phyloP scores from a whole-genome alignment of 2,113 vertebrate genomes.

The Corythornis cristatus region DNA sequence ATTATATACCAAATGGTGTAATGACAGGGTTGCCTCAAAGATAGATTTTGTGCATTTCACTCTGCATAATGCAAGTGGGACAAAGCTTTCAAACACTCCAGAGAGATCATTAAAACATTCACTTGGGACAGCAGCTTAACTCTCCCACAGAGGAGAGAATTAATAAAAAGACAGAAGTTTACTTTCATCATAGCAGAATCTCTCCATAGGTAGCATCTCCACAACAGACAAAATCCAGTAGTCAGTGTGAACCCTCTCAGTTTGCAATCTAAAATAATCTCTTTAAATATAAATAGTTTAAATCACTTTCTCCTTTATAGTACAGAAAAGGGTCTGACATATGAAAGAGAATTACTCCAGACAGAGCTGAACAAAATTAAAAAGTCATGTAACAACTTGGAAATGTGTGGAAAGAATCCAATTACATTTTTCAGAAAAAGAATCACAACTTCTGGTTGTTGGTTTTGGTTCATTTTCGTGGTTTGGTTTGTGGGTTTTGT shows the following conservation, averaged over 20 bases:
- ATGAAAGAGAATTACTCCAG: not conserved
- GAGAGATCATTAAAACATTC: slow-evolving; percentile 66
- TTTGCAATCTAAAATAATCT: slow-evolving; percentile 18
- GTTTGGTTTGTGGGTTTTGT: not conserved
- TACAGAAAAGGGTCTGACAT: not conserved
- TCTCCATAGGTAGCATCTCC: slow-evolving; percentile 34
- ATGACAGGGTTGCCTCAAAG: slow-evolving; percentile 44
- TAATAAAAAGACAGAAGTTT: slow-evolving; percentile 49
- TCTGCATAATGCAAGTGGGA: slow-evolving; percentile 11
- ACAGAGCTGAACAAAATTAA: not conserved
- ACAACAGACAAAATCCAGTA: not conserved
- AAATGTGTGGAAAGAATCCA: not conserved
- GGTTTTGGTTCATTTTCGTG: too few relatives aligned
- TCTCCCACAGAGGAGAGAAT: not conserved
- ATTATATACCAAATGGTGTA: slow-evolving; percentile 28
- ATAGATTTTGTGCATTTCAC: not conserved
- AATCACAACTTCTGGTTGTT: not conserved
- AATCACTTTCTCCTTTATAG: not conserved
- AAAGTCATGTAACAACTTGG: not conserved
- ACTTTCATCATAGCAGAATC: slow-evolving; percentile 47
- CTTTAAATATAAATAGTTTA: not conserved
- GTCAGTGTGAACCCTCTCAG: not conserved
- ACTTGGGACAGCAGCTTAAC: slow-evolving; percentile 61
- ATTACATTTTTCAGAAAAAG: not conserved
- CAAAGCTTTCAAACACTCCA: slow-evolving; percentile 56